These are phyloP conservation scores for Hystrix brachyura DNA, from an alignment of 2,113 vertebrate species.

Conservation along the genomic window DNA sequence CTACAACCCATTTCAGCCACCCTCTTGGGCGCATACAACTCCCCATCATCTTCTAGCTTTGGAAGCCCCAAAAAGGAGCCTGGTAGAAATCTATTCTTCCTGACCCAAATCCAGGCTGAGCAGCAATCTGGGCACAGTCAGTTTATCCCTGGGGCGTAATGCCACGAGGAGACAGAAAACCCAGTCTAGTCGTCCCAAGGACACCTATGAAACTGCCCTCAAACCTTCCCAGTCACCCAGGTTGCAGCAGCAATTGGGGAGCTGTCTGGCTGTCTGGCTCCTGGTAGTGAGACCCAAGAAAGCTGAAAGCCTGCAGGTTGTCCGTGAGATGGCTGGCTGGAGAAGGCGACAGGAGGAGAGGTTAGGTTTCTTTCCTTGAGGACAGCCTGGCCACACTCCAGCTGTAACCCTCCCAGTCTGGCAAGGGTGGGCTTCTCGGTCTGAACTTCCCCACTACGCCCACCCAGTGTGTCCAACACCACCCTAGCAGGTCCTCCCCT, in stretches of 20 bases:
- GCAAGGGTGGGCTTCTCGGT: neutral
- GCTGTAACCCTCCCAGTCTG: neutral
- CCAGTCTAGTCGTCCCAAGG: too few species aligned
- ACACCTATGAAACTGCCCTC: neutral
- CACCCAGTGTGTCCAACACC: neutral
- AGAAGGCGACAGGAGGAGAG: neutral
- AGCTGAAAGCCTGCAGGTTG: neutral
- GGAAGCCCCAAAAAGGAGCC: fast-evolving
- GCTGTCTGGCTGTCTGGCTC: neutral
- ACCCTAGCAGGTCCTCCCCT: too few species aligned
- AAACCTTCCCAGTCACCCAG: fast-evolving
- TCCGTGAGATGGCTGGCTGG: neutral
- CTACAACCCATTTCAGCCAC: fast-evolving
- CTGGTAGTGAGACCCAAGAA: neutral
- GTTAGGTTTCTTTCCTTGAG: neutral
- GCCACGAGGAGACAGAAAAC: neutral
- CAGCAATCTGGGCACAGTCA: too few species aligned
- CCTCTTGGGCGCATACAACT: fast-evolving
- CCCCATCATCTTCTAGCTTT: neutral
- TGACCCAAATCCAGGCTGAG: neutral
- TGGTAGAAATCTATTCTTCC: neutral
- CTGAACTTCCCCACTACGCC: neutral
- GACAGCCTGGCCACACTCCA: neutral
- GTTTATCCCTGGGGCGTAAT: too few species aligned
- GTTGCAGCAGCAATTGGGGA: fast-evolving